Evolutionary conservation across 2,888 invertebrate genomes (phyloP).

Genomic region (Lochmaea crataegi): DNA sequence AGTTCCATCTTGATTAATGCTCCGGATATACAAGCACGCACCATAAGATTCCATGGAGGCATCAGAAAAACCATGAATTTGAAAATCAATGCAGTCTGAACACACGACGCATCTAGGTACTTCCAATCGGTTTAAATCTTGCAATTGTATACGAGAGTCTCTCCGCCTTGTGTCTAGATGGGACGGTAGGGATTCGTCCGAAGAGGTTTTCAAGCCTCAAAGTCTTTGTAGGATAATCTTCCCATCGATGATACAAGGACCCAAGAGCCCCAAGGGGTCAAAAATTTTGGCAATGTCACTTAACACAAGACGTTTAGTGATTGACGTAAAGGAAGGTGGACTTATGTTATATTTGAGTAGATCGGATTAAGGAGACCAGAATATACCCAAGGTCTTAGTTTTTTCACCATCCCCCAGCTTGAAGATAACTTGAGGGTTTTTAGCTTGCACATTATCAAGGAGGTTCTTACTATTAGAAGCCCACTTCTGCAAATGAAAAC

Average conservation of each 20-base stretch:
- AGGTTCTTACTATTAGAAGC: too few relatives aligned
- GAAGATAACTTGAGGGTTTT: background rate
- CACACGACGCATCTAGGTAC: constrained; percentile 37
- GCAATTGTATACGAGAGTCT: constrained; percentile 33
- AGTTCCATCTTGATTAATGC: constrained; percentile 22
- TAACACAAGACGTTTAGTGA: background rate
- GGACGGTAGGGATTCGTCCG: background rate
- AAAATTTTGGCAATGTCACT: constrained; percentile 37
- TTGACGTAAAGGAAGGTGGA: background rate
- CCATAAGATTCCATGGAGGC: constrained; percentile 40
- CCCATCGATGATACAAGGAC: constrained; percentile 37
- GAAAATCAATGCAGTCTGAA: constrained; percentile 15
- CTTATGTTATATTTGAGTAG: background rate
- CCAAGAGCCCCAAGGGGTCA: constrained; percentile 44
- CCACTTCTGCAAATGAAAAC: too few relatives aligned
- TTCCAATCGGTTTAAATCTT: constrained; percentile 36
- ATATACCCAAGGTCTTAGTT: background rate
- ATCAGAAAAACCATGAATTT: constrained; percentile 42
- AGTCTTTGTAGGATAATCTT: constrained; percentile 42
- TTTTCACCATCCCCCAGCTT: background rate
- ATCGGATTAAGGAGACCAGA: background rate
- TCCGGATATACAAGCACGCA: constrained; percentile 39
- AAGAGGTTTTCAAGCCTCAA: background rate
- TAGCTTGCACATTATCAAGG: too few relatives aligned
- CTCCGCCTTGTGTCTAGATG: constrained; percentile 36